Conservation (phyloP, 2,888 invertebrate genomes). For the Eilema griseolum region DNA sequence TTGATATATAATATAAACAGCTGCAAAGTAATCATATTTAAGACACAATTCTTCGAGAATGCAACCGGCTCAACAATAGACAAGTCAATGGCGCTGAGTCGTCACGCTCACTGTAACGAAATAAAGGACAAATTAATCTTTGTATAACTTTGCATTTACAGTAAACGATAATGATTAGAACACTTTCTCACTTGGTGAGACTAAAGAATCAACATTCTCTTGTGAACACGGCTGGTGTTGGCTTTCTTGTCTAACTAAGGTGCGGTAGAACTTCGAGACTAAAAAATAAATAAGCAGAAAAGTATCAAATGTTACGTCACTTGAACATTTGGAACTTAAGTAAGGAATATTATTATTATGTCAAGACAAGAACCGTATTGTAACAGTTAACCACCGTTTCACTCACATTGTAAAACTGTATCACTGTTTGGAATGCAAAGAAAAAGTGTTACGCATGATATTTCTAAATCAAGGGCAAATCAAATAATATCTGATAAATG, state of each 20-base stretch:
- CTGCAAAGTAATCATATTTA: neutral
- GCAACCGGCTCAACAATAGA: constrained; percentile 1
- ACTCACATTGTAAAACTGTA: neutral
- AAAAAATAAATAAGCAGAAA: too few species aligned
- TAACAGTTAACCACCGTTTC: too few species aligned
- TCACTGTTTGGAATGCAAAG: neutral
- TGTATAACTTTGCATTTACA: neutral
- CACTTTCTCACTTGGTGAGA: neutral
- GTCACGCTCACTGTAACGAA: neutral
- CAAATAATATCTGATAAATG: neutral
- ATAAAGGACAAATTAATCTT: constrained; percentile 2
- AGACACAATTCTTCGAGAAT: neutral
- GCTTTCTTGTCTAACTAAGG: too few species aligned
- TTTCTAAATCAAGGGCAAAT: neutral
- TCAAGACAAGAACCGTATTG: neutral
- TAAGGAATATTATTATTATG: neutral
- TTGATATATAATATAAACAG: neutral
- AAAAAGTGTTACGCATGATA: neutral
- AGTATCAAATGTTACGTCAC: neutral
- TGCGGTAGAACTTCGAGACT: too few species aligned
- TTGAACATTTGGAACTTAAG: neutral
- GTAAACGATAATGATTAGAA: neutral
- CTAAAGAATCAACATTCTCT: neutral
- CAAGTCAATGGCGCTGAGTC: neutral
- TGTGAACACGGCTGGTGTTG: too few species aligned